Evolutionary conservation across 2,113 vertebrate species (phyloP).

Genomic region (Megatriorchis doriae): DNA sequence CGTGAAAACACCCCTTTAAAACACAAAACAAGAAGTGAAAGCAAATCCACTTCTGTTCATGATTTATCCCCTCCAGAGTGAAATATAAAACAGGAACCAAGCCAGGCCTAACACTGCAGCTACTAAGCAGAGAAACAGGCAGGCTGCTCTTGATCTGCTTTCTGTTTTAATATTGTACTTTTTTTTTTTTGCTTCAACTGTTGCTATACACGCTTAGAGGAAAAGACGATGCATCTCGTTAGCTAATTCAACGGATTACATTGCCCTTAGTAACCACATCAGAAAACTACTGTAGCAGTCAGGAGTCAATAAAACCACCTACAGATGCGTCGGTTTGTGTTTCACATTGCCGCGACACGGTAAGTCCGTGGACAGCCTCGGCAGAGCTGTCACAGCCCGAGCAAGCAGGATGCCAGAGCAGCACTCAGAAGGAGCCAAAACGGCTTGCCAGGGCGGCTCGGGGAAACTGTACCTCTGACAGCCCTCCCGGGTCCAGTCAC

Average conservation of each 20-base stretch:
- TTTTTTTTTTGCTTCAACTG: neutral
- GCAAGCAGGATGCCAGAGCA: neutral
- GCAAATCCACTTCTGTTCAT: neutral
- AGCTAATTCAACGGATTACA: neutral
- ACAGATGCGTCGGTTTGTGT: accelerated
- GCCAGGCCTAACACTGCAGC: neutral
- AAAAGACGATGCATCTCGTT: accelerated
- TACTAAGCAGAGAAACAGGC: neutral
- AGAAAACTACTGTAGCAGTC: neutral
- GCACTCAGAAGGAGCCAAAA: accelerated
- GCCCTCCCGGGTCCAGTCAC: neutral
- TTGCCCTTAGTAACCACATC: neutral
- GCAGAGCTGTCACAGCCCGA: neutral
- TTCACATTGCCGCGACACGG: neutral
- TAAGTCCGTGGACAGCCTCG: neutral
- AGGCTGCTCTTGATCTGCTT: neutral
- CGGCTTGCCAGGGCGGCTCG: accelerated
- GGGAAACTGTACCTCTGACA: neutral
- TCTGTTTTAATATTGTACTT: neutral
- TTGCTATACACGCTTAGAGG: neutral
- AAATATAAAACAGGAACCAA: neutral
- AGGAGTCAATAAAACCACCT: neutral
- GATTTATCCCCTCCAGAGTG: neutral
- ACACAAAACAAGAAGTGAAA: neutral
- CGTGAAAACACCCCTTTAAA: neutral